These are phyloP conservation scores for Rutpela maculata DNA, from an alignment of 2,888 invertebrate genomes.

Conservation along the genomic window DNA sequence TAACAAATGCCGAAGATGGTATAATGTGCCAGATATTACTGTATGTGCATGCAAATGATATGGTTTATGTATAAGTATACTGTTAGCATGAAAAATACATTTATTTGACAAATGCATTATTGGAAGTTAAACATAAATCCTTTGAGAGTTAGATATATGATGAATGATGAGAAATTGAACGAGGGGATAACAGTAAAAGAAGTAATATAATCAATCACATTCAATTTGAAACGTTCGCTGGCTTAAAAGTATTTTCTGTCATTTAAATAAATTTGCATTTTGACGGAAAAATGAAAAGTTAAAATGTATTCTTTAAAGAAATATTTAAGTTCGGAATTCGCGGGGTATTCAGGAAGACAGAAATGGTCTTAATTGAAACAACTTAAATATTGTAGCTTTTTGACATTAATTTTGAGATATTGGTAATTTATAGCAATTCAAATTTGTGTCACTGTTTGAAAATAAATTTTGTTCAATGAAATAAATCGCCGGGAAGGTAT, in stretches of 20 bases:
- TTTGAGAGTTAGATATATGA: conserved; percentile 30
- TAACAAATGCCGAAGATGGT: conserved; percentile 2
- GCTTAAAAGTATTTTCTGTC: conserved; percentile 26
- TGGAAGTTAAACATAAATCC: conserved; percentile 33
- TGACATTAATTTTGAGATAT: background rate
- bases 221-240: conserved; percentile 17
- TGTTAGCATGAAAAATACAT: conserved; percentile 31
- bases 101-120: conserved; percentile 29
- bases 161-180: conserved; percentile 36
- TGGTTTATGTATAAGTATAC: conserved; percentile 10
- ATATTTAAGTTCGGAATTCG: conserved; percentile 1
- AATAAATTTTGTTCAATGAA: background rate
- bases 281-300: conserved; percentile 27
- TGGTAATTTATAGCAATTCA: background rate
- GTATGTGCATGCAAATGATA: conserved; percentile 3
- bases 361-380: conserved; percentile 3
- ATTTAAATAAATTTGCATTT: conserved; percentile 37
- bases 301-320: conserved; percentile 10
- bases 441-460: background rate
- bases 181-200: conserved; percentile 25
- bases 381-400: background rate
- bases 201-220: conserved; percentile 38
- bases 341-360: background rate
- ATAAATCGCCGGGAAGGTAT: background rate
- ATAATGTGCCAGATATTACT: conserved; percentile 12